Evolutionary conservation across 2,888 invertebrate genomes (phyloP), one percentile per base, ranked within the genome.

Genomic region (Osedax fenrisi): DNA sequence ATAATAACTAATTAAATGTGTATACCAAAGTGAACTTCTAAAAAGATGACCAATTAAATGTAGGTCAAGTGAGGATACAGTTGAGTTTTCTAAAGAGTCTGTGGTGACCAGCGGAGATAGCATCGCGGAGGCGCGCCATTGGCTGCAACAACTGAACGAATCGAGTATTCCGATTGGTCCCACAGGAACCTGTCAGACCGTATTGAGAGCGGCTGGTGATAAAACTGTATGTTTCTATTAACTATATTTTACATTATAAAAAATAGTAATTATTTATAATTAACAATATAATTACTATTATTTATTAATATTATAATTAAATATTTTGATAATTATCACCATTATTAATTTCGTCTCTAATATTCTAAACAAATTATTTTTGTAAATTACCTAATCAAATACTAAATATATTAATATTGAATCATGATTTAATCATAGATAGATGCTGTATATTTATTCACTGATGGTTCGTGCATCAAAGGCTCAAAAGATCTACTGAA

Each of bases 361-460:
- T n/a, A n/a, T n/a, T n/a, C n/a, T n/a, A n/a, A n/a, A n/a, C n/a
- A n/a, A n/a, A n/a, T n/a, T n/a, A n/a, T n/a, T n/a, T n/a, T n/a
- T n/a, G n/a, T n/a, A n/a, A n/a, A n/a, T n/a, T n/a, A n/a, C n/a
- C n/a, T n/a, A n/a, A n/a, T n/a, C n/a, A n/a, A n/a, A n/a, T 10
- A 41, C 41, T 10, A 17, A 41, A 10, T 41, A 41, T 41, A 41
- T 41, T 41, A 41, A 41, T 41, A 41, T 41, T 41, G 41, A 41
- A 41, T 17, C 17, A 41, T 41, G 17, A 41, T 5, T n/a, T 41
- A 41, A 41, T 17, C 41, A 41, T 41, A 84, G 84, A 80, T 81
- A 77, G 83, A 84, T 73, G 82, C 83, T 74, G 80, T 85, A 0
- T 85, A 83, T 76, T 76, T 85, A 64, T 83, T 82, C 71, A 83